phyloP scores from a whole-genome alignment of 2,113 vertebrate species.

The Hucho hucho region DNA sequence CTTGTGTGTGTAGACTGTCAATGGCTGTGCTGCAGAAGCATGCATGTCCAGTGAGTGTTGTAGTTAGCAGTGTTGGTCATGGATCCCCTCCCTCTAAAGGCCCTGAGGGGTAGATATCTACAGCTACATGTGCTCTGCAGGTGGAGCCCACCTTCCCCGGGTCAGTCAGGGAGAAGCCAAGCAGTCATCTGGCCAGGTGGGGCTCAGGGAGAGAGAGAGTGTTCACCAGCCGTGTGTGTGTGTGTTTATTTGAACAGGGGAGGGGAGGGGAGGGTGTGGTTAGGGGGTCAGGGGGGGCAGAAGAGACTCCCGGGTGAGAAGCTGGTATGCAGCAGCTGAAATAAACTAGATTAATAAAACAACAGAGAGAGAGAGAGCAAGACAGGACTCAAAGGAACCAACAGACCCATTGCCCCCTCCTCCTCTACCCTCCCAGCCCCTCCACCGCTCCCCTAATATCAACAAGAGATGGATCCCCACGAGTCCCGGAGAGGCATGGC shows the following conservation, averaged over 20 bases:
- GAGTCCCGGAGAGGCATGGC: constrained; percentile 46
- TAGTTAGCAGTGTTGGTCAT: constrained; percentile 13
- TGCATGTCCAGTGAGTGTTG: constrained; percentile 11
- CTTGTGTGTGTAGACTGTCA: neutral
- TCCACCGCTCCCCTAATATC: constrained; percentile 53
- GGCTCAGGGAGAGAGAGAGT: constrained; percentile 15
- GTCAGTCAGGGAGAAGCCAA: constrained; percentile 20
- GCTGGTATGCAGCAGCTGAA: constrained; percentile 54
- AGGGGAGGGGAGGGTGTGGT: constrained; percentile 29
- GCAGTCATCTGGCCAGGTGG: constrained; percentile 37
- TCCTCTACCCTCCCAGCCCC: constrained; percentile 20
- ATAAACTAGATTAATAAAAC: constrained; percentile 74
- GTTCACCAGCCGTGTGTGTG: constrained; percentile 20
- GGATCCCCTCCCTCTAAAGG: constrained; percentile 15
- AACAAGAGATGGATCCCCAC: constrained; percentile 61
- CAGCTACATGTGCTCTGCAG: constrained; percentile 39
- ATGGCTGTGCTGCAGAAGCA: constrained; percentile 25
- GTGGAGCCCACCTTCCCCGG: constrained; percentile 46
- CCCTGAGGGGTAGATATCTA: constrained; percentile 1
- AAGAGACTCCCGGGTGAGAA: constrained; percentile 53
- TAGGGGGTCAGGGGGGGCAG: constrained; percentile 54
- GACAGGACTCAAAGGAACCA: constrained; percentile 55
- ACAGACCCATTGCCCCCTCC: constrained; percentile 30
- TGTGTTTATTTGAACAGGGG: constrained; percentile 47
- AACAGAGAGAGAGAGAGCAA: constrained; percentile 34